Evolutionary conservation across 2,888 invertebrate species (phyloP).

Genomic region (Heliconius aoede): DNA sequence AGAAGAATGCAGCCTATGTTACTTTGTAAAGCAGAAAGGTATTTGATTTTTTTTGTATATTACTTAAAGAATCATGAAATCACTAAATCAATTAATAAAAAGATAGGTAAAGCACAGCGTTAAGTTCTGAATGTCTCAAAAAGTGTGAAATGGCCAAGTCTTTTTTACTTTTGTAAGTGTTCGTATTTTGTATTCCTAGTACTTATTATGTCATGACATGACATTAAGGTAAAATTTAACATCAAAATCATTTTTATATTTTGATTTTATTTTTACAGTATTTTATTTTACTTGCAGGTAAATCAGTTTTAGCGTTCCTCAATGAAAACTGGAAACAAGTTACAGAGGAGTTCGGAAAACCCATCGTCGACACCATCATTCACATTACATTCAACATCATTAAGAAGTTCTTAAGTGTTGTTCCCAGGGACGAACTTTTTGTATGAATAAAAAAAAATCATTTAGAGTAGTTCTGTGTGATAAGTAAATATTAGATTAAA

Average conservation of each 20-base stretch:
- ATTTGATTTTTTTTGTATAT: too few species aligned
- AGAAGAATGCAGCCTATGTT: too few species aligned
- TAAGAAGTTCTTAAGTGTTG: constrained; percentile 58
- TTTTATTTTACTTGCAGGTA: constrained; percentile 55
- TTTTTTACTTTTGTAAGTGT: too few species aligned
- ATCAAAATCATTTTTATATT: neutral
- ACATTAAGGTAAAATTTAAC: too few species aligned
- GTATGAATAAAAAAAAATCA: constrained; percentile 1
- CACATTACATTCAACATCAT: constrained; percentile 51
- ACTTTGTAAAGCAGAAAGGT: too few species aligned
- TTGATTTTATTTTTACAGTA: neutral
- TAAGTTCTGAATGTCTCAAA: too few species aligned
- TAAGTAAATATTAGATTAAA: neutral
- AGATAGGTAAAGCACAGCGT: too few species aligned
- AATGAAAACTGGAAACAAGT: constrained; percentile 69
- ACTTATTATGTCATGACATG: too few species aligned
- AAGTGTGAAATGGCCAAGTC: too few species aligned
- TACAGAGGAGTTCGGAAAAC: constrained; percentile 66
- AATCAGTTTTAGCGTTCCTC: constrained; percentile 65
- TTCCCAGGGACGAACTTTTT: constrained; percentile 68
- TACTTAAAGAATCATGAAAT: too few species aligned
- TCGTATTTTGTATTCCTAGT: too few species aligned
- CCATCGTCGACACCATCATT: constrained; percentile 60
- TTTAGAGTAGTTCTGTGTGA: neutral
- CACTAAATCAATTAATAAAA: too few species aligned